Evolutionary conservation across 1,140 invertebrate genomes (phyloP), one percentile per base, ranked within the genome.

Genomic region (Coptotermes formosanus): DNA sequence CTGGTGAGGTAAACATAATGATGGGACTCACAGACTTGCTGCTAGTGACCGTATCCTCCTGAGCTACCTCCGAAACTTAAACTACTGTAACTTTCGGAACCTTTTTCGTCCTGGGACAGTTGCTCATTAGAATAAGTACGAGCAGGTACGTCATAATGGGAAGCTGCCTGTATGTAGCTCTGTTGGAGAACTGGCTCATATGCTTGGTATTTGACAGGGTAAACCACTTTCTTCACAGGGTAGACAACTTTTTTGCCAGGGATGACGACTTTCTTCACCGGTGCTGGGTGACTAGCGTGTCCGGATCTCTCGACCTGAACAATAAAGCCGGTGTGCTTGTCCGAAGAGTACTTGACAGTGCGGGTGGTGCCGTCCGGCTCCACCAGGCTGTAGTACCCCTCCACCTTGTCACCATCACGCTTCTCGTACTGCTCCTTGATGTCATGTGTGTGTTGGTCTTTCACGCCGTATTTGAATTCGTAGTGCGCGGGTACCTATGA

Each of bases 201-300:
- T 11, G 64, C 30, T 9, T 30, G 64, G 64, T 75, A 75, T 25
- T 75, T 25, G 64, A 75, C 64, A 30, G 64, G 64, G 64, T 75
- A 75, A 9, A 75, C 25, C 7, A 75, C 64, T 16, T 75, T 75
- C 64, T 75, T 75, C 25, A 75, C 64, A 2, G 64, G 64, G 6
- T n/a, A 25, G 1, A 75, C n/a, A 0, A 30, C 25, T 75, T 75
- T 75, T n/a, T 75, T 75, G 64, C 30, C 6, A 75, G 64, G 64
- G 2, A 12, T n/a, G n/a, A 75, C 30, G 9, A 75, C 25, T 30
- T 75, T 75, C 64, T 75, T 75, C 25, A 75, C n/a, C 11, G 64
- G 64, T 82, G 89, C 87, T 82, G 89, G 89, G 88, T 89, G 89
- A 87, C 88, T 88, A 7, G 89, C 87, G 81, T 59, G 86, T n/a